Base-by-base conservation (phyloP, 2,797 vertebrate species). In the Pampus argenteus region DNA sequence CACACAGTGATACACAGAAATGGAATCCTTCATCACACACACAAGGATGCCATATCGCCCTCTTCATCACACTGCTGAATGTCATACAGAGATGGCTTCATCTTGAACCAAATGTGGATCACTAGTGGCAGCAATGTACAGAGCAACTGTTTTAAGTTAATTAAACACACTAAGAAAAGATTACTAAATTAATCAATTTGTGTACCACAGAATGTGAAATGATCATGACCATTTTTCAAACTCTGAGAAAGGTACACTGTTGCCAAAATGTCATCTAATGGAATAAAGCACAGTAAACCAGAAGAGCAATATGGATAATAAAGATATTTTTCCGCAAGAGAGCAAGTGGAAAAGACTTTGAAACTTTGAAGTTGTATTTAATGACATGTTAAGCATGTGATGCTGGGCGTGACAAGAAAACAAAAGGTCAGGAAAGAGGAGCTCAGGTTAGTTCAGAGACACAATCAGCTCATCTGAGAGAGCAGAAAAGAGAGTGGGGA, bases 381-480 rank as follows among this genome's bases (percentile, higher is more conserved):
- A 56, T 82, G 54, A 78, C 61, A 74, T 52, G 31, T 28, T 70
- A 52, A 40, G 38, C 49, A 11, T 45, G 38, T 58, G 73, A 42
- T 9, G 60, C 18, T 71, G 38, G 49, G 67, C 52, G 29, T 52
- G 79, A 74, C 71, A 78, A 77, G 66, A 70, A 71, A 51, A 68
- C 67, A 71, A 76, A 64, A 77, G 65, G 57, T 23, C 54, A 50
- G 45, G 65, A 40, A 50, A 55, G 52, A 80, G 18, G 47, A 69
- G 36, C 70, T 79, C 57, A 45, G n/a, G n/a, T n/a, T n/a, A n/a
- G n/a, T n/a, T n/a, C n/a, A n/a, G n/a, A n/a, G n/a, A n/a, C n/a
- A n/a, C n/a, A n/a, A n/a, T 75, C 61, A 48, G 82, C 79, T 86
- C 76, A 84, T 80, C 71, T 68, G 64, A 74, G 77, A 72, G 71